Evolutionary conservation across 2,888 invertebrate species (phyloP), one percentile per base, ranked within the genome.

Genomic region (Adineta ricciae): DNA sequence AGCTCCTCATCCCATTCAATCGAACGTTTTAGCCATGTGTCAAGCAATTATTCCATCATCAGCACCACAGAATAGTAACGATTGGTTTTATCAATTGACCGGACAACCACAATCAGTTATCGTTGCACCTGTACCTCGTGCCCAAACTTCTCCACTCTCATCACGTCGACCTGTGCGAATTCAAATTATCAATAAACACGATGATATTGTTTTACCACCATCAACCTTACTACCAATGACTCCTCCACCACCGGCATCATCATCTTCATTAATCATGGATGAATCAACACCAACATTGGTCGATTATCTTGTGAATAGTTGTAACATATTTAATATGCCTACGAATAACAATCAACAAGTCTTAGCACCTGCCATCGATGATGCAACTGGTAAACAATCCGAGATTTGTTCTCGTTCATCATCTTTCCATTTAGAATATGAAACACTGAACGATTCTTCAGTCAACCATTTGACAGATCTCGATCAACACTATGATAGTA

Each of bases 101-200:
- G 64, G 0, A 32, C 36, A 64, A 19, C 64, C 64, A 32, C 64
- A 64, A 36, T 32, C 32, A 32, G 64, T 64, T 16, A 64, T 64
- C 32, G 32, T 64, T 32, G 24, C 64, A 64, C 64, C 64, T 64
- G 32, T 32, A 16, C 32, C 19, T 32, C 64, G 64, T 19, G 32
- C 32, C 19, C 64, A 64, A 64, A 64, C 64, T 16, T 64, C 64
- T 41, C 41, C 41, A 41, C 8, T 41, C n/a, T 41, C 78, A 41
- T 78, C 78, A n/a, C 78, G 41, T n/a, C 78, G 78, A 78, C 24
- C 41, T 41, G 41, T 41, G 14, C 78, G 78, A 41, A 78, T 78
- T 24, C 78, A 78, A 78, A 78, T 78, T 41, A 78, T 78, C 0
- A 38, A 41, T 41, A 78, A 78, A 41, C 78, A 78, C n/a, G 78